These are phyloP conservation scores for Axea sp. DNA, from an alignment of 2,888 invertebrate genomes.

Conservation along the genomic window DNA sequence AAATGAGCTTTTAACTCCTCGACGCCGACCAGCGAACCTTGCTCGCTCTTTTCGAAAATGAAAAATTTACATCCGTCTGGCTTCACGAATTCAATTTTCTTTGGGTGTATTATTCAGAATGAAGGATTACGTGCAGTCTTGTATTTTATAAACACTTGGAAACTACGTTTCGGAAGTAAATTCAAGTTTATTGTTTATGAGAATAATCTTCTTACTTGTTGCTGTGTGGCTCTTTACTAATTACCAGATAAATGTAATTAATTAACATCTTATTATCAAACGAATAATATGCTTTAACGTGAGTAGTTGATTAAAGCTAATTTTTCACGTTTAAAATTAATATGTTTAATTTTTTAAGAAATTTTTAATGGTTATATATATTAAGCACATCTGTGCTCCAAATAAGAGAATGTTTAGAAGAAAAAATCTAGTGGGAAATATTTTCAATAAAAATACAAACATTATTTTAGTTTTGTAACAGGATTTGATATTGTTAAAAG, in stretches of 20 bases:
- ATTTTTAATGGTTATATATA: too few relatives aligned
- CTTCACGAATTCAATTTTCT: slow-evolving; percentile 34
- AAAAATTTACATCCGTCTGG: slow-evolving; percentile 48
- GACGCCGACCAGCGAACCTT: slow-evolving; percentile 18
- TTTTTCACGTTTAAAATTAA: too few relatives aligned
- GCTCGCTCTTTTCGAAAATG: slow-evolving; percentile 37
- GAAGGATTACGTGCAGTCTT: slow-evolving; percentile 14
- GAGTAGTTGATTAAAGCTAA: not conserved
- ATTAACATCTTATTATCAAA: slow-evolving; percentile 2
- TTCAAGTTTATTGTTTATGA: slow-evolving; percentile 11
- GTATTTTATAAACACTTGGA: slow-evolving; percentile 20
- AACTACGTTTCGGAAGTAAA: slow-evolving; percentile 5
- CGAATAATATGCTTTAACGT: not conserved
- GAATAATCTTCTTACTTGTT: slow-evolving; percentile 26
- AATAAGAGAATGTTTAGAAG: too few relatives aligned
- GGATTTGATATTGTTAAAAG: too few relatives aligned
- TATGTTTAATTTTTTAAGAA: too few relatives aligned
- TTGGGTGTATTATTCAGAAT: slow-evolving; percentile 33
- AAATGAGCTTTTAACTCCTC: slow-evolving; percentile 60
- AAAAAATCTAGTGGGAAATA: too few relatives aligned
- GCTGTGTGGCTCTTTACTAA: slow-evolving; percentile 9
- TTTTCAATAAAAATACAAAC: too few relatives aligned
- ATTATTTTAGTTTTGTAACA: too few relatives aligned
- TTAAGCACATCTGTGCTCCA: too few relatives aligned
- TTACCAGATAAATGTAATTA: slow-evolving; percentile 20